These are phyloP conservation scores for Eueremaeus valkanovi DNA, from an alignment of 2,888 invertebrate genomes.

Conservation along the genomic window DNA sequence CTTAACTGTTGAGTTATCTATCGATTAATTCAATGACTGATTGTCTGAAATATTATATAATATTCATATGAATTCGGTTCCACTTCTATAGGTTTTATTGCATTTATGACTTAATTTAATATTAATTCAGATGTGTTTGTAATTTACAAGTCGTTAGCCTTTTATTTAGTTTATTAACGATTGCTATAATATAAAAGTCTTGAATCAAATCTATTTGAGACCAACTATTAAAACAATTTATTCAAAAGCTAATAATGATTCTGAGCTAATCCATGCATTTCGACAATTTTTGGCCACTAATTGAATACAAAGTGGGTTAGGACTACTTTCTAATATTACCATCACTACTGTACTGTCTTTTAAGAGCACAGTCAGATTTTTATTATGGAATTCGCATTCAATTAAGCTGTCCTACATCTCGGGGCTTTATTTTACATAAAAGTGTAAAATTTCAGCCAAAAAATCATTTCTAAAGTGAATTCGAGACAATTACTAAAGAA, in stretches of 20 bases:
- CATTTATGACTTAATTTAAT: too few relatives aligned
- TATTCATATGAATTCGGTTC: too few relatives aligned
- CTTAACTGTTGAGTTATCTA: background rate
- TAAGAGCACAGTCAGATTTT: background rate
- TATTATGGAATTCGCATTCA: background rate
- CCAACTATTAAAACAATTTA: background rate
- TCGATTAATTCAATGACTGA: too few relatives aligned
- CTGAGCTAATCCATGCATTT: background rate
- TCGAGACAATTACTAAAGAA: background rate
- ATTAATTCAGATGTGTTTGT: background rate
- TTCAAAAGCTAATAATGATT: background rate
- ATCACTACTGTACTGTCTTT: background rate
- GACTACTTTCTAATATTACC: background rate
- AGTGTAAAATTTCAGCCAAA: background rate
- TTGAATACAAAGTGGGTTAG: conserved; percentile 14
- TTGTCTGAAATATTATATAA: too few relatives aligned
- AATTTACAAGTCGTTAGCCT: background rate
- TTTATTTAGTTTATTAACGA: background rate
- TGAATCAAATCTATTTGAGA: background rate
- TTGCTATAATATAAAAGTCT: background rate
- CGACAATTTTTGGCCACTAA: background rate
- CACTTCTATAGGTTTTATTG: too few relatives aligned
- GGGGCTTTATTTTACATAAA: background rate
- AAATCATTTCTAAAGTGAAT: background rate
- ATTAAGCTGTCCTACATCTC: conserved; percentile 20